Conservation (phyloP, 1,140 invertebrate genomes). For the Pachyrhynchus sulphureomaculatus region DNA sequence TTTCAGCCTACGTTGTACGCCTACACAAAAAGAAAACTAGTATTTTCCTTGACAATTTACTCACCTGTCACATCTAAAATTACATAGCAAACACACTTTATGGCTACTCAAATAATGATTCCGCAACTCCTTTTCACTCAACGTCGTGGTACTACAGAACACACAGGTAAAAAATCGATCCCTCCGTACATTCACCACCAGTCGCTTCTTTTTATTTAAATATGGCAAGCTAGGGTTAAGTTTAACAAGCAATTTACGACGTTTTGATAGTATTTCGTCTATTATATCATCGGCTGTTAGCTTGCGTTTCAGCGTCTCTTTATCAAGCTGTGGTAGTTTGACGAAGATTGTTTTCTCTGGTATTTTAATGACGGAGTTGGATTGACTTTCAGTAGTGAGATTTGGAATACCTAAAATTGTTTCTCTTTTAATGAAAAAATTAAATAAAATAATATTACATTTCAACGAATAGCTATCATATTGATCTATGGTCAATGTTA, state of each 20-base stretch:
- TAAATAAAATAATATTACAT: too few species aligned
- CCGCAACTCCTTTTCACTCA: background rate
- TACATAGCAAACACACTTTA: background rate
- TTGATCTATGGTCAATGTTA: too few species aligned
- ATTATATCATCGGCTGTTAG: background rate
- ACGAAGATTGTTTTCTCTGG: background rate
- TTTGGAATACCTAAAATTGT: too few species aligned
- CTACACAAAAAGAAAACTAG: too few species aligned
- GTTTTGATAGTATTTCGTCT: background rate
- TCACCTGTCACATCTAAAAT: background rate
- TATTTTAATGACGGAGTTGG: too few species aligned
- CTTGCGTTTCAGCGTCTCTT: background rate
- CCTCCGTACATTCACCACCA: background rate
- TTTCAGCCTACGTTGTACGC: too few species aligned
- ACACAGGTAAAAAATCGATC: background rate
- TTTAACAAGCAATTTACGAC: background rate
- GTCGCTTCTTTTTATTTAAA: background rate
- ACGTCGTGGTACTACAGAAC: background rate
- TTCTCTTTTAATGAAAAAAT: too few species aligned
- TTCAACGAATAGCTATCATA: too few species aligned
- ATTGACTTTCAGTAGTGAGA: too few species aligned
- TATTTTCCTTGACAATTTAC: too few species aligned
- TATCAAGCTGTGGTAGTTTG: background rate
- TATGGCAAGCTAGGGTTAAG: background rate
- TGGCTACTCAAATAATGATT: background rate